Base-by-base conservation (phyloP, 2,797 vertebrate genomes). In the Scomberomorus guttatus region DNA sequence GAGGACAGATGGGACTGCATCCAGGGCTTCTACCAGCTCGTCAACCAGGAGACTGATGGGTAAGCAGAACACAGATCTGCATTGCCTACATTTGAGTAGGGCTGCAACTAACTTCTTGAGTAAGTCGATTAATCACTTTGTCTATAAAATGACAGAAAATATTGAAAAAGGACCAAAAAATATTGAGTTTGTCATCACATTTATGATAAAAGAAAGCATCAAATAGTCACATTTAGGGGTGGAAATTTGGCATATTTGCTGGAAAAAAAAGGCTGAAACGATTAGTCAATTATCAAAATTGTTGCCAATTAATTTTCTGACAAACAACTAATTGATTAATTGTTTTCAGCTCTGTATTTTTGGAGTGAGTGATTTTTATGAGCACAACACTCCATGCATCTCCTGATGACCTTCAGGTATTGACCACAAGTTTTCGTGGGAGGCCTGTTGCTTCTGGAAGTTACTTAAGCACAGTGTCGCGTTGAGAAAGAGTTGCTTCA, bases 1-100 rank as follows among this genome's bases (percentile, higher is more conserved):
- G 94, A 93, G 66, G 96, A 97, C 65, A 93, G 95, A 81, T 98
- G 97, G 97, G 96, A 97, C 65, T 94, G 90, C 65, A 96, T 98
- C 84, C 96, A 97, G 91, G 87, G 61, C 58, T 97, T 98, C 92
- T 97, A 95, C 56, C 94, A 96, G 64, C 94, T 94, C 24, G 95
- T 98, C 85, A 97, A 96, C 51, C 75, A 94, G 0, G 92, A 95
- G 60, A 20, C 37, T 0, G 94, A 93, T 1, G 96, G 97, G 97
- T 98, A 89, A 95, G 93, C 15, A 17, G 17, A 54, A 12, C 44
- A 42, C 39, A 14, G n/a, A 2, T 50, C 9, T 59, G 13, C 46
- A 50, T 22, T 22, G 25, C 2, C 20, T 18, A 3, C 14, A 0
- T 6, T 39, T 50, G 32, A 44, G 12, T 4, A 14, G 13, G 12